Conservation (phyloP, 2,888 invertebrate species). For the Cephalotes varians region DNA sequence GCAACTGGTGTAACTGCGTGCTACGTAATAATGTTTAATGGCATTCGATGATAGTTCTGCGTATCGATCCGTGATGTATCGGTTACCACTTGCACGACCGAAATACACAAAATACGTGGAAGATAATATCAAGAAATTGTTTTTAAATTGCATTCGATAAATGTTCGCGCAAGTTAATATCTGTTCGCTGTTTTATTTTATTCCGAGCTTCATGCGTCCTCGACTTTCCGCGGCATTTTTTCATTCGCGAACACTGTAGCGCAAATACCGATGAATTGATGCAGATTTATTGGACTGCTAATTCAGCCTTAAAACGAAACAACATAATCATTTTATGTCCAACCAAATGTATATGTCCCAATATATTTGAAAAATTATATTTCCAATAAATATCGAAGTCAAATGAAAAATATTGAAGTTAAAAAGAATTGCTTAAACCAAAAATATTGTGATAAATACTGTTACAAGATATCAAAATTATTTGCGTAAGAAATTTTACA, state of each 20-base stretch:
- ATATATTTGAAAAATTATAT: neutral
- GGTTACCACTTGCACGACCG: neutral
- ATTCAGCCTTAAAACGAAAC: neutral
- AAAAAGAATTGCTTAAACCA: neutral
- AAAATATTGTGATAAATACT: neutral
- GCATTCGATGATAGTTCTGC: neutral
- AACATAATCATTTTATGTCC: neutral
- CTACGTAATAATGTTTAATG: constrained; percentile 23
- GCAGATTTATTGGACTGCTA: neutral
- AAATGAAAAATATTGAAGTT: neutral
- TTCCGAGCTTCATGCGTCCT: neutral
- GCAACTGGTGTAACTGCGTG: neutral
- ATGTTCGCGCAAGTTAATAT: neutral
- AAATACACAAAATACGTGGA: neutral
- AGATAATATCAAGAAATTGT: neutral
- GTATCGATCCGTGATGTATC: neutral
- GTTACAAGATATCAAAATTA: neutral
- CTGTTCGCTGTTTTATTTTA: constrained; percentile 5
- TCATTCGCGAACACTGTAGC: neutral
- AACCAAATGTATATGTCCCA: neutral
- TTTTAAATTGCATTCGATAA: neutral
- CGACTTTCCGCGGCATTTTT: constrained; percentile 13
- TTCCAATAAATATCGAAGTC: neutral
- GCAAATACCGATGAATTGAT: neutral
- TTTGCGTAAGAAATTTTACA: neutral